Evolutionary conservation across 1,140 invertebrate genomes (phyloP).

Genomic region (Cydia amplana): DNA sequence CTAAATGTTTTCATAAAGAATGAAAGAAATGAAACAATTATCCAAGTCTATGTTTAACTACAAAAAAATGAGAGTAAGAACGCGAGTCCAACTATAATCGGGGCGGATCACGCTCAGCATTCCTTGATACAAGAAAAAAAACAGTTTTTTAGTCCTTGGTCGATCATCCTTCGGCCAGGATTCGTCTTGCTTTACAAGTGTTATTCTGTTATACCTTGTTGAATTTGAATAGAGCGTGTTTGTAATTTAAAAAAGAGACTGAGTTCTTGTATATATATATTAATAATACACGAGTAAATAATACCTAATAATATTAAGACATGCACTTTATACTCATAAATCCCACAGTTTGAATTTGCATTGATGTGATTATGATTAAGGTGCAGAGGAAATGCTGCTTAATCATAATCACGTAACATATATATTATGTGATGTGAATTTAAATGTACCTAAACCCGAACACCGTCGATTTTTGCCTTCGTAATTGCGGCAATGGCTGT

Average conservation of each 20-base stretch:
- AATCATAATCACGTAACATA: no score
- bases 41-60: constrained; percentile 16
- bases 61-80: background rate
- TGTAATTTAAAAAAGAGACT: constrained; percentile 22
- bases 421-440: background rate
- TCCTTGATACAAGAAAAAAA: constrained; percentile 11
- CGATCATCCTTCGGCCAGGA: constrained; percentile 45
- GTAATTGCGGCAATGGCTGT: no score
- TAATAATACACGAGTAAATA: no score
- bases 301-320: no score
- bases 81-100: constrained; percentile 18
- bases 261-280: constrained; percentile 9
- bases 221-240: constrained; percentile 46
- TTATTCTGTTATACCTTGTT: constrained; percentile 48
- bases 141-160: constrained; percentile 42
- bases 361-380: no score
- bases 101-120: constrained; percentile 15
- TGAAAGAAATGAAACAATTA: constrained; percentile 14
- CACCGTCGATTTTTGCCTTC: no score
- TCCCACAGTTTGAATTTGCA: no score
- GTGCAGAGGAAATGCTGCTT: no score
- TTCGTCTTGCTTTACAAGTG: constrained; percentile 72
- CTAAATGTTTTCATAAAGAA: background rate
- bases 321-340: no score
- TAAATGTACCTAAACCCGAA: background rate